Evolutionary conservation across 2,113 vertebrate species (phyloP).

Genomic region (Hystrix cristata): DNA sequence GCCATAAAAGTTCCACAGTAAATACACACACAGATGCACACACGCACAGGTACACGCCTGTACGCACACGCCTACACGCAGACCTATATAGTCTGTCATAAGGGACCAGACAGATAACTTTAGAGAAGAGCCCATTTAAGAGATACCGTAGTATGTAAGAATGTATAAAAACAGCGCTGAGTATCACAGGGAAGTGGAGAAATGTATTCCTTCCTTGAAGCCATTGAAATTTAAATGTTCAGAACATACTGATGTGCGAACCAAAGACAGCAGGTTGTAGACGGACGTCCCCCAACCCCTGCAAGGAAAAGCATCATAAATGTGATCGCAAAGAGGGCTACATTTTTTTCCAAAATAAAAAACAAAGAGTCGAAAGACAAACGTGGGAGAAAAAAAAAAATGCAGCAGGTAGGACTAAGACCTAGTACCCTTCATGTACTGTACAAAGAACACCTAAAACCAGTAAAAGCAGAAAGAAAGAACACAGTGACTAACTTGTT

Average conservation of each 20-base stretch:
- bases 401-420: not conserved
- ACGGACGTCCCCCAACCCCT: no score
- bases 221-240: not conserved
- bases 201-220: conserved; percentile 7
- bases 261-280: not conserved
- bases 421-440: not conserved
- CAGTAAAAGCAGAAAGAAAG: not conserved
- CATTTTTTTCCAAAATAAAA: conserved; percentile 19
- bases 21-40: not conserved
- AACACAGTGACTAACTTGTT: not conserved
- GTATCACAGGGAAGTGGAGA: not conserved
- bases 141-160: not conserved
- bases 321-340: not conserved
- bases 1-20: not conserved
- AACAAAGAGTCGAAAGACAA: not conserved
- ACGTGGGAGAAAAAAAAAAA: no score
- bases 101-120: not conserved
- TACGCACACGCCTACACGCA: not conserved
- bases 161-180: not conserved
- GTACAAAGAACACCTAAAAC: not conserved
- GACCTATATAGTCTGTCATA: not conserved
- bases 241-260: not conserved
- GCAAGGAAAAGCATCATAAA: not conserved
- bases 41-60: not conserved
- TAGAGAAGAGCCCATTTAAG: not conserved